These are phyloP conservation scores for Zophobas atratus DNA, from an alignment of 1,140 invertebrate species.

Conservation along the genomic window DNA sequence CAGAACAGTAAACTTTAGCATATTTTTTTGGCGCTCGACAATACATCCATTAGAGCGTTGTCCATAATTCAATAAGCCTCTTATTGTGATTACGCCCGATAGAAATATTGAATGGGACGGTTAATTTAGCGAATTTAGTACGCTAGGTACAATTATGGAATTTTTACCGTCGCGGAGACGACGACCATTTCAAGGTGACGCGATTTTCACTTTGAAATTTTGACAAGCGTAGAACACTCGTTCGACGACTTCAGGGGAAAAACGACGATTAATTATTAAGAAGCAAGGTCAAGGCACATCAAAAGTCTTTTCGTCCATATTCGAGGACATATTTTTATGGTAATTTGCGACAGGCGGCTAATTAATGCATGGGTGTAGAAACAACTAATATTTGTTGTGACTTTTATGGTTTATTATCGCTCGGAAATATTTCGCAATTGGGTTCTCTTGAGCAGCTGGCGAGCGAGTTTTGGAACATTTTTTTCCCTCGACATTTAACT, in stretches of 20 bases:
- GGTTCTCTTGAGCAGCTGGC: constrained; percentile 6
- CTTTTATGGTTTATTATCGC: constrained; percentile 22
- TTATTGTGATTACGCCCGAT: constrained; percentile 33
- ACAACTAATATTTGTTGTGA: constrained; percentile 34
- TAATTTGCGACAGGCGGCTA: constrained; percentile 13
- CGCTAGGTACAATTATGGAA: constrained; percentile 37
- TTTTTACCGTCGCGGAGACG: constrained; percentile 22
- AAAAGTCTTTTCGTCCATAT: constrained; percentile 14
- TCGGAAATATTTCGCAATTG: background rate
- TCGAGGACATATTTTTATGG: constrained; percentile 28
- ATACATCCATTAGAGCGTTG: constrained; percentile 26
- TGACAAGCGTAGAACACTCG: background rate
- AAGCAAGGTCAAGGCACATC: background rate
- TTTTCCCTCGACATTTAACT: background rate
- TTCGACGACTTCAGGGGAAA: constrained; percentile 2
- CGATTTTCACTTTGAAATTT: constrained; percentile 26
- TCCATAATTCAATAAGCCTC: constrained; percentile 36
- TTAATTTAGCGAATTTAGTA: constrained; percentile 34
- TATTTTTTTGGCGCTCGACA: background rate
- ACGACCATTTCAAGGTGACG: constrained; percentile 28
- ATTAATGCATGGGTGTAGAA: constrained; percentile 25
- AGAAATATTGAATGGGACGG: constrained; percentile 31
- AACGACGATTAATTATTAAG: constrained; percentile 26
- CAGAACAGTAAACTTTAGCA: background rate
- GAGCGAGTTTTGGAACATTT: background rate